Evolutionary conservation across 1,140 invertebrate genomes (phyloP).

Genomic region (Meloidogyne hapla): DNA sequence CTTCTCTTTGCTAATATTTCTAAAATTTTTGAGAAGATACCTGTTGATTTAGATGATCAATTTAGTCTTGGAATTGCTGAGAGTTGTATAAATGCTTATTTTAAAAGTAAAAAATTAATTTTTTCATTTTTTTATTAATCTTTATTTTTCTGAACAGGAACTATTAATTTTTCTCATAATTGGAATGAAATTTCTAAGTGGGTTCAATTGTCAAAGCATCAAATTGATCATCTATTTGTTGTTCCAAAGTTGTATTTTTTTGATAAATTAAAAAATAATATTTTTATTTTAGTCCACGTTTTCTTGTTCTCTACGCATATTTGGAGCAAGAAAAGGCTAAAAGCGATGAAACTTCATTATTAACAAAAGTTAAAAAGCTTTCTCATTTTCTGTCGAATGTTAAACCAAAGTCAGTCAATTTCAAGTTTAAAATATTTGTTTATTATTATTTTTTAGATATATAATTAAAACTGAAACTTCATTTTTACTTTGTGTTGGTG

Average conservation of each 20-base stretch:
- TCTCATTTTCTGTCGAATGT: constrained; percentile 30
- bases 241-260: constrained; percentile 17
- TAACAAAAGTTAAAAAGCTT: constrained; percentile 20
- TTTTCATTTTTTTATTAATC: constrained; percentile 4
- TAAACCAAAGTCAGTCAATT: constrained; percentile 37
- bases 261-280: background rate
- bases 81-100: constrained; percentile 30
- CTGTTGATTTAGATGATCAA: constrained; percentile 25
- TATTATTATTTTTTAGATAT: constrained; percentile 31
- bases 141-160: background rate
- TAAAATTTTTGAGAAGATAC: constrained; percentile 15
- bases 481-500: constrained; percentile 39
- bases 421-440: background rate
- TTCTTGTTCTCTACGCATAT: constrained; percentile 42
- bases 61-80: constrained; percentile 37
- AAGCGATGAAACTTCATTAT: constrained; percentile 9
- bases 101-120: constrained; percentile 32
- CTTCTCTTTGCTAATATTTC: constrained; percentile 31
- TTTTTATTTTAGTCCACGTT: constrained; percentile 36
- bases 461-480: constrained; percentile 23
- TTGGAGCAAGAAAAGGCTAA: constrained; percentile 40
- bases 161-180: constrained; percentile 6
- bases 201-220: constrained; percentile 26
- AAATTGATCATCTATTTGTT: constrained; percentile 37
- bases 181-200: constrained; percentile 47